A percentile compares a stretch with the other conserved stretches of the same genome.
Conservation (phyloP, 2,797 vertebrate genomes). For the Bradypus variegatus region DNA sequence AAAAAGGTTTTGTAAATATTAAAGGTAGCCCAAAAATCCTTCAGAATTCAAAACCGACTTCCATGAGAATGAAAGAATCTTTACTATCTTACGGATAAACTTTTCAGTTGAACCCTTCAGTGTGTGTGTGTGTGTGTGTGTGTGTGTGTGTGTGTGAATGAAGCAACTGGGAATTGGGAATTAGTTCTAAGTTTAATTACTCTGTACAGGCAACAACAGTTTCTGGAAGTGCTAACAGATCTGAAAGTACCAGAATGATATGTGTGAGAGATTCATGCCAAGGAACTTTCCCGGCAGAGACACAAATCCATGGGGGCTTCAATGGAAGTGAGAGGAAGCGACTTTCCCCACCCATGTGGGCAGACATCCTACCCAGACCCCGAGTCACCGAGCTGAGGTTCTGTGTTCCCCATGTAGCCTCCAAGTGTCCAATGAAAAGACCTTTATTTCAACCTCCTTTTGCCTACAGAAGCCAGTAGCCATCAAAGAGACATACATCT, state of each 20-base stretch:
- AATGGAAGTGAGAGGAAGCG: neutral
- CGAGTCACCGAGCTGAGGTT: neutral
- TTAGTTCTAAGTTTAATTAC: conserved; percentile 7
- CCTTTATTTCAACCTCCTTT: conserved; percentile 7
- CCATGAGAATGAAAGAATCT: neutral
- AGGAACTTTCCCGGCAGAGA: neutral
- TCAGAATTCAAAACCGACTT: conserved; percentile 6
- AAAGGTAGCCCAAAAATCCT: neutral
- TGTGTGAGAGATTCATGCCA: neutral
- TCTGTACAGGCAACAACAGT: neutral
- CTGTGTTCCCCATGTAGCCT: neutral
- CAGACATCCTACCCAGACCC: neutral
- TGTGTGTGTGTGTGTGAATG: neutral
- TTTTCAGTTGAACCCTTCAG: neutral
- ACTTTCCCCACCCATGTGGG: neutral
- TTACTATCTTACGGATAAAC: neutral
- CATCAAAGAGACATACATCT: neutral
- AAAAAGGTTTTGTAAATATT: neutral
- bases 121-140: neutral
- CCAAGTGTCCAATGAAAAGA: neutral
- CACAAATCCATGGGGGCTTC: neutral
- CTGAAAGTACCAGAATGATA: neutral
- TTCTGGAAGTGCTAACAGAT: conserved; percentile 11
- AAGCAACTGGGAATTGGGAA: neutral
- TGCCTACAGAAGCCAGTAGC: neutral